Evolutionary conservation across 1,140 invertebrate species (phyloP).

Genomic region (Metopolophium dirhodum): DNA sequence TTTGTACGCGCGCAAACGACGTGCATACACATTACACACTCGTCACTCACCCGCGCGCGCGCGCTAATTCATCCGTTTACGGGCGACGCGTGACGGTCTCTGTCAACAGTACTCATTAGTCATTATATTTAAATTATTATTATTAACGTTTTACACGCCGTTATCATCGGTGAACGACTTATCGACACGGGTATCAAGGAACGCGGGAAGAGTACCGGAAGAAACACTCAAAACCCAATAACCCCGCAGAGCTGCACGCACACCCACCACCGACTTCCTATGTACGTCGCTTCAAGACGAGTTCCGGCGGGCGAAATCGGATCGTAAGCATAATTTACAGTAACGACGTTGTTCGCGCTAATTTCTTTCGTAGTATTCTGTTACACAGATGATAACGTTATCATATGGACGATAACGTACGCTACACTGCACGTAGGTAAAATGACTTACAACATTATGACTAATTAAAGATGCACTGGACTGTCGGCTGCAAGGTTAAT

Average conservation of each 20-base stretch:
- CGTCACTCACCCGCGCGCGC: neutral
- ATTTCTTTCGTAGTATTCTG: neutral
- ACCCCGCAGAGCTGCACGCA: neutral
- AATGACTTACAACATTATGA: neutral
- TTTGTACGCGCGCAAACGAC: neutral
- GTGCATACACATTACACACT: neutral
- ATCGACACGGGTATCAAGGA: neutral
- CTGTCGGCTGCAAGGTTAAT: neutral
- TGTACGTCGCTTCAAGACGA: neutral
- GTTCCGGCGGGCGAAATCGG: neutral
- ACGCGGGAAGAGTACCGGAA: neutral
- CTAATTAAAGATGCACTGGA: slow-evolving; percentile 1
- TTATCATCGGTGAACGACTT: neutral
- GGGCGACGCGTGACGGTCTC: too few species aligned
- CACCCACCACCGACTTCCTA: neutral
- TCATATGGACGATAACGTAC: neutral
- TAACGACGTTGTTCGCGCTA: neutral
- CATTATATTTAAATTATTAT: neutral
- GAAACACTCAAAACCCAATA: neutral
- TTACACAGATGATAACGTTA: neutral
- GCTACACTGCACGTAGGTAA: neutral
- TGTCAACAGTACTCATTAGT: neutral
- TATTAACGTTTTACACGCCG: neutral
- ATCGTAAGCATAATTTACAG: neutral
- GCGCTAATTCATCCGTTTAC: neutral